Base-by-base conservation (phyloP, 2,113 vertebrate species). In the Atlantisia rogersi region DNA sequence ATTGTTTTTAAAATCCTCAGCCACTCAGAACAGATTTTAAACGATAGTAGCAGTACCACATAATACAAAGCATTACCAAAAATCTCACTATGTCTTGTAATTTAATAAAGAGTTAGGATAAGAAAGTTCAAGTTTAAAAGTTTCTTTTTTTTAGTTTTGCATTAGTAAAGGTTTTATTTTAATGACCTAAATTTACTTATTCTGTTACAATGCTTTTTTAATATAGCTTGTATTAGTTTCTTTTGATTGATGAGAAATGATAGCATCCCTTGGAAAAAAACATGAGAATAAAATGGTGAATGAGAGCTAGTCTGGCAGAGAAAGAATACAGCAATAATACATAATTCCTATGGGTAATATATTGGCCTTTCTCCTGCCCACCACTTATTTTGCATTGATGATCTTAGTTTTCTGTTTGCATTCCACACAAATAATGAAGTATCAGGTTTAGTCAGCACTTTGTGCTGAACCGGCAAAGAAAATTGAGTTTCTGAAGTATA, bases 401-500 rank as follows among this genome's bases (percentile, higher is more conserved):
- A 86, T 12, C 19, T 39, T 81, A 37, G 17, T 42, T 91, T 58
- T 79, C 24, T 82, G 40, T 73, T 59, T 90, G 42, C 15, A 26
- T 94, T 46, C 24, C 12, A 48, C 32, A 82, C 16, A 90, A 82
- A 74, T 80, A 85, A 91, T 75, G 25, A 96, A 83, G 37, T 74
- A 62, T 59, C 46, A 90, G 22, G 42, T 74, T 74, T 75, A 78
- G 28, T 65, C 67, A 84, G 56, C 29, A 20, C 31, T 58, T 79
- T 40, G 56, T 82, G 56, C 18, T 39, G n/a, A 78, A 39, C 28
- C 92, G 37, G 58, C 63, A 69, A 56, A 52, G 39, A 86, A 93
- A 96, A 91, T 20, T 50, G 65, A 71, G 21, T 88, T 96, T 94
- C 83, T 86, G 80, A 86, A 91, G 22, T 16, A 62, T 28, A 63